These are phyloP conservation scores for Panzeria rudis DNA, from an alignment of 2,888 invertebrate genomes.

Conservation along the genomic window DNA sequence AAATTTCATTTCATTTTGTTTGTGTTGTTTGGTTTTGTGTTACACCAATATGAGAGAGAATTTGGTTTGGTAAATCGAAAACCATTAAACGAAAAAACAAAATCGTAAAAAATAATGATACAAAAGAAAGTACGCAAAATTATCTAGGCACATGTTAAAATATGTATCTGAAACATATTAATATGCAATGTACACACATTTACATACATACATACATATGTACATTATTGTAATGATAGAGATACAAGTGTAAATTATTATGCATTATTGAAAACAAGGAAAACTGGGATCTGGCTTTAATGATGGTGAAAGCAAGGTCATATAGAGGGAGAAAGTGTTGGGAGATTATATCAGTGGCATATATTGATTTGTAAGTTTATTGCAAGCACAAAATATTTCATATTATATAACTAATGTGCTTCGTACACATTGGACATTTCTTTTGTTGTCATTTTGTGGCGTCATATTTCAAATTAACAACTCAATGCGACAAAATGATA, in stretches of 20 bases:
- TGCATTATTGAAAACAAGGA: neutral
- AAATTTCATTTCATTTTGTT: constrained; percentile 47
- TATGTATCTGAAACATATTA: constrained; percentile 3
- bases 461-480: too few species aligned
- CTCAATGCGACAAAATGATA: too few species aligned
- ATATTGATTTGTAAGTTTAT: neutral
- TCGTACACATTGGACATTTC: too few species aligned
- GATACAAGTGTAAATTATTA: constrained; percentile 2
- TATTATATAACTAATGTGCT: too few species aligned
- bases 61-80: constrained; percentile 62
- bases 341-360: neutral
- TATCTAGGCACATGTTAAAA: constrained; percentile 20
- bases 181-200: neutral
- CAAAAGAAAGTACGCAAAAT: constrained; percentile 13
- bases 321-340: neutral
- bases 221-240: too few species aligned
- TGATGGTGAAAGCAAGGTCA: constrained; percentile 2
- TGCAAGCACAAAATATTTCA: too few species aligned
- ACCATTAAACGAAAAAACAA: constrained; percentile 67
- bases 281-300: neutral
- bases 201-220: neutral
- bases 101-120: constrained; percentile 67
- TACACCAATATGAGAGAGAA: constrained; percentile 14
- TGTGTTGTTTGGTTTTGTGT: constrained; percentile 10
- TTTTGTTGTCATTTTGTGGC: too few species aligned